These are phyloP conservation scores for Anagyrus pseudococci DNA, from an alignment of 2,888 invertebrate species.

Conservation along the genomic window DNA sequence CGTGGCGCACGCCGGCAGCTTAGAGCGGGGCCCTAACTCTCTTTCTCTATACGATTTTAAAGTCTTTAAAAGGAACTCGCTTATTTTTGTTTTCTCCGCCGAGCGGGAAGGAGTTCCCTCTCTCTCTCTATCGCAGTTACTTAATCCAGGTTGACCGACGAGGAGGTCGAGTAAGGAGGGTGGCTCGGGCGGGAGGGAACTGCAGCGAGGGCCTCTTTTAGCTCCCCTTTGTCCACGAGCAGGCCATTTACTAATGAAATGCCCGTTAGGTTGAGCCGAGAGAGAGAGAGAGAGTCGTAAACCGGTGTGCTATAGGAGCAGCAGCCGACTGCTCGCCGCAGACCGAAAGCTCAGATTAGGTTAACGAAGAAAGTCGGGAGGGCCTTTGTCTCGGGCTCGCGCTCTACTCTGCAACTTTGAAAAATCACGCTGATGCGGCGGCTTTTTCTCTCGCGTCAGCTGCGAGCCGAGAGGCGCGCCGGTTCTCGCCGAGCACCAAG, in stretches of 20 bases:
- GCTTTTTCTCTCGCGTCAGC: constrained; percentile 10
- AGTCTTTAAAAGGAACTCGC: too few species aligned
- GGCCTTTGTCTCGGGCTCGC: constrained; percentile 28
- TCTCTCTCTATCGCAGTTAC: neutral
- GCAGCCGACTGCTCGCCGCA: neutral
- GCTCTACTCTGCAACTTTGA: constrained; percentile 6
- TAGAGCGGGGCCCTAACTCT: neutral
- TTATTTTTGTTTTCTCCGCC: too few species aligned
- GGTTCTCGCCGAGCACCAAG: too few species aligned
- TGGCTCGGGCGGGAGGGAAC: constrained; percentile 18
- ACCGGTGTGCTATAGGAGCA: too few species aligned
- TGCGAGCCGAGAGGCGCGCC: neutral
- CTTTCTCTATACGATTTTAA: constrained; percentile 17
- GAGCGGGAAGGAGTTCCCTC: too few species aligned
- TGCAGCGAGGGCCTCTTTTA: constrained; percentile 13
- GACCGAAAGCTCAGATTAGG: constrained; percentile 27
- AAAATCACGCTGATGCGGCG: constrained; percentile 15
- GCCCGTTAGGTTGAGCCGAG: constrained; percentile 19
- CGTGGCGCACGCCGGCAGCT: neutral
- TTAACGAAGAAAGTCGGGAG: constrained; percentile 28
- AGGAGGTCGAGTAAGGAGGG: constrained; percentile 10
- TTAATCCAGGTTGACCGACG: constrained; percentile 31
- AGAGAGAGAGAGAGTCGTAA: neutral
- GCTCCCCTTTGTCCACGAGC: constrained; percentile 23
- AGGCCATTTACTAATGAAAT: constrained; percentile 37